Evolutionary conservation across 1,140 invertebrate species (phyloP).

Genomic region (Penaeus vannamei): DNA sequence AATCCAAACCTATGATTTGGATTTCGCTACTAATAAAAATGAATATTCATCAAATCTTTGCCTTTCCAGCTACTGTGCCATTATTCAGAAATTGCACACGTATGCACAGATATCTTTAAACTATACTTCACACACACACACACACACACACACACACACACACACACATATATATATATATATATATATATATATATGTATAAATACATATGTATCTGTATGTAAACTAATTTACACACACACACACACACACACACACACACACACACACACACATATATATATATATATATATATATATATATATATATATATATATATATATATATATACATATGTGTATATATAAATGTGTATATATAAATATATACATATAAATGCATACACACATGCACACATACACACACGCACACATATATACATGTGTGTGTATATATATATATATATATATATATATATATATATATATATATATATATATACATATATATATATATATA

Average conservation of each 20-base stretch:
- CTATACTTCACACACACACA: too few species aligned
- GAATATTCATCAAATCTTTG: too few species aligned
- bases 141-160: too few species aligned
- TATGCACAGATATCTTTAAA: too few species aligned
- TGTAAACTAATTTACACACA: neutral
- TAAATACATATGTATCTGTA: too few species aligned
- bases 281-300: conserved; percentile 3
- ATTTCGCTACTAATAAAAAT: too few species aligned
- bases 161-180: too few species aligned
- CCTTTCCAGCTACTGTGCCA: too few species aligned
- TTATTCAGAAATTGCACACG: too few species aligned
- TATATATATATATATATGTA: too few species aligned
- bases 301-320: conserved; percentile 30
- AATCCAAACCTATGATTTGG: too few species aligned
- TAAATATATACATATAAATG: neutral
- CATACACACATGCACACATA: neutral
- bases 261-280: neutral
- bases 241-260: neutral
- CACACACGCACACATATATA: neutral
- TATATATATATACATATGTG: neutral
- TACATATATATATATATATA: conserved; percentile 13
- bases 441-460: conserved; percentile 27
- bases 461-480: conserved; percentile 29
- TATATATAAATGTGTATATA: conserved; percentile 26
- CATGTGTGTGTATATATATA: conserved; percentile 25